A percentile compares a stretch with the other conserved stretches of the same genome.
phyloP scores from a whole-genome alignment of 2,797 vertebrate species.

The Octomys mimax region DNA sequence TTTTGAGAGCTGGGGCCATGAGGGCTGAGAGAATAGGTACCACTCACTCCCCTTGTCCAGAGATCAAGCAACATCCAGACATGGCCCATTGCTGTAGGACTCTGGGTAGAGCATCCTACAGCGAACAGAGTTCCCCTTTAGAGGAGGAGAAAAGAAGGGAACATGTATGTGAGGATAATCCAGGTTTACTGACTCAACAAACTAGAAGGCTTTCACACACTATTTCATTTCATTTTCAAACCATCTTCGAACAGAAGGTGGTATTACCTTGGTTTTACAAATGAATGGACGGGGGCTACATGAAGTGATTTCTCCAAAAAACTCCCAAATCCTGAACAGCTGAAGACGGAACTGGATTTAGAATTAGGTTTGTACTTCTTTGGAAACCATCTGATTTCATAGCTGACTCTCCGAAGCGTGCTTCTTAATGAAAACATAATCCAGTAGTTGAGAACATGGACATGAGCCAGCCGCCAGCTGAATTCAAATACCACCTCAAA shows the following conservation, averaged over 20 bases:
- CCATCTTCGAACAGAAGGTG: neutral
- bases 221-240: neutral
- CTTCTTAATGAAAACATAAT: neutral
- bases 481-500: neutral
- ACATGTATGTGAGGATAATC: too few relatives aligned
- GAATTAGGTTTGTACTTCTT: neutral
- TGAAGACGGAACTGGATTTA: neutral
- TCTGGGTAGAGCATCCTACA: neutral
- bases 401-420: neutral
- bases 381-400: neutral
- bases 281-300: neutral
- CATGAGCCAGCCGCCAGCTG: neutral
- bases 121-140: accelerated
- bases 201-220: neutral
- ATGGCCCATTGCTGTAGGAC: too few relatives aligned
- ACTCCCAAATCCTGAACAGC: neutral
- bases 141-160: too few relatives aligned
- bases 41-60: neutral
- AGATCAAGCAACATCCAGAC: neutral
- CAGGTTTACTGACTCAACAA: neutral
- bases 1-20: neutral
- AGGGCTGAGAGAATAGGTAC: neutral
- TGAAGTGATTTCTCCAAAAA: neutral
- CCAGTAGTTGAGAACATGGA: neutral
- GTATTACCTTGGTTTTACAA: neutral